A percentile compares a stretch with the other conserved stretches of the same genome.
These are phyloP conservation scores for Poeciliopsis gracilis DNA, from an alignment of 2,797 vertebrate species.

Conservation along the genomic window DNA sequence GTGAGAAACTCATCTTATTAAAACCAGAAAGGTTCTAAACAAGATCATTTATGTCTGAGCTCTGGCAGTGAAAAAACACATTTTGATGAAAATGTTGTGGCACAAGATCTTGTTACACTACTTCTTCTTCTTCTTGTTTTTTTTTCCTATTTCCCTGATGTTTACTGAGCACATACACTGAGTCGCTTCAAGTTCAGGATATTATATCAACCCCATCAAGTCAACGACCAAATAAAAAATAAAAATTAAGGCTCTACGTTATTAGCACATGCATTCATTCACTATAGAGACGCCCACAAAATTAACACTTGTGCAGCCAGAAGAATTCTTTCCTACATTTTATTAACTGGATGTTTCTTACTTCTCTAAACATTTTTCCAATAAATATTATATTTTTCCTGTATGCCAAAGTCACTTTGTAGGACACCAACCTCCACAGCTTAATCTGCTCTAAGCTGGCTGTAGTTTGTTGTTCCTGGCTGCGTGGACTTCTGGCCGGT, in stretches of 20 bases:
- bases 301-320: background rate
- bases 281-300: background rate
- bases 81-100: background rate
- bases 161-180: background rate
- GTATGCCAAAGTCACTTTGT: background rate
- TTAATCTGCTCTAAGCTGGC: background rate
- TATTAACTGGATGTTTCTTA: background rate
- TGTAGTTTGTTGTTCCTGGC: slow-evolving; percentile 1
- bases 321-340: background rate
- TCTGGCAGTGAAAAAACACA: background rate
- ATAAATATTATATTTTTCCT: background rate
- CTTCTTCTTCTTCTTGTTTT: background rate
- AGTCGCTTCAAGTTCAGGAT: background rate
- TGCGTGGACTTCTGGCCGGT: background rate
- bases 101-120: background rate
- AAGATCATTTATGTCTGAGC: too few species aligned
- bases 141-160: background rate
- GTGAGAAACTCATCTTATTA: too few species aligned
- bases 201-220: background rate
- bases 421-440: background rate
- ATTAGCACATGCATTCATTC: background rate
- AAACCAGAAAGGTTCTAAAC: too few species aligned
- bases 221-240: background rate
- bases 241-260: background rate
- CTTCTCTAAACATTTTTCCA: background rate